These are phyloP conservation scores for Tholera decimalis DNA, from an alignment of 2,888 invertebrate genomes.

Conservation along the genomic window DNA sequence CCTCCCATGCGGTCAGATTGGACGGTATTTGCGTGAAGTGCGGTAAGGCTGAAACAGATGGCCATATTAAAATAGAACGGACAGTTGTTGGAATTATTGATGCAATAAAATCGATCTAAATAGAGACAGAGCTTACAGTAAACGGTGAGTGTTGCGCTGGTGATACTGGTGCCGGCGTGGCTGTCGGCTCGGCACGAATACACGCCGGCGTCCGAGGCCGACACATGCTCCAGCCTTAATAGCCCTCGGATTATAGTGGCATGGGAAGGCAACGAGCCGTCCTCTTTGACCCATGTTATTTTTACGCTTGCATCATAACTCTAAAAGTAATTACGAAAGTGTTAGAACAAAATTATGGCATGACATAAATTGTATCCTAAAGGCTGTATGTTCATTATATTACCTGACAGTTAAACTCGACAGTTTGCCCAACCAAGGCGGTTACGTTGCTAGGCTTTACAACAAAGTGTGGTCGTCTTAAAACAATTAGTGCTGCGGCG, in stretches of 20 bases:
- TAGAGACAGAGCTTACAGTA: conserved; percentile 94
- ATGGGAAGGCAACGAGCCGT: conserved; percentile 84
- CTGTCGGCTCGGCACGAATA: conserved; percentile 98
- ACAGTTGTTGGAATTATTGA: conserved; percentile 81
- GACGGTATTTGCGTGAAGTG: conserved; percentile 96
- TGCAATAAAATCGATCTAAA: conserved; percentile 84
- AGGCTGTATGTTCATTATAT: conserved; percentile 18
- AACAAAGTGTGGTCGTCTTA: conserved; percentile 96
- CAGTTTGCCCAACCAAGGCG: conserved; percentile 95
- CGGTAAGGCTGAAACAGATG: conserved; percentile 95
- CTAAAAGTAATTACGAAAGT: conserved; percentile 72
- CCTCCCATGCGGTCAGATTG: conserved; percentile 97
- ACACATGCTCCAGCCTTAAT: conserved; percentile 95
- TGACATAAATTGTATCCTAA: conserved; percentile 30
- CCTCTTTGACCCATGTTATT: conserved; percentile 89
- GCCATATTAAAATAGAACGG: conserved; percentile 85
- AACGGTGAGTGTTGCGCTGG: conserved; percentile 97
- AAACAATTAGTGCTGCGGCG: conserved; percentile 96
- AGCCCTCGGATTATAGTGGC: conserved; percentile 85
- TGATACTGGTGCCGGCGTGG: conserved; percentile 96
- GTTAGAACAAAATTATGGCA: conserved; percentile 19
- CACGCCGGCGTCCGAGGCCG: conserved; percentile 96
- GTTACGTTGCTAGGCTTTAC: conserved; percentile 96
- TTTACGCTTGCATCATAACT: conserved; percentile 87
- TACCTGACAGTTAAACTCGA: conserved; percentile 96